Conservation (phyloP, 2,113 vertebrate genomes). For the Ardeotis arabs region DNA sequence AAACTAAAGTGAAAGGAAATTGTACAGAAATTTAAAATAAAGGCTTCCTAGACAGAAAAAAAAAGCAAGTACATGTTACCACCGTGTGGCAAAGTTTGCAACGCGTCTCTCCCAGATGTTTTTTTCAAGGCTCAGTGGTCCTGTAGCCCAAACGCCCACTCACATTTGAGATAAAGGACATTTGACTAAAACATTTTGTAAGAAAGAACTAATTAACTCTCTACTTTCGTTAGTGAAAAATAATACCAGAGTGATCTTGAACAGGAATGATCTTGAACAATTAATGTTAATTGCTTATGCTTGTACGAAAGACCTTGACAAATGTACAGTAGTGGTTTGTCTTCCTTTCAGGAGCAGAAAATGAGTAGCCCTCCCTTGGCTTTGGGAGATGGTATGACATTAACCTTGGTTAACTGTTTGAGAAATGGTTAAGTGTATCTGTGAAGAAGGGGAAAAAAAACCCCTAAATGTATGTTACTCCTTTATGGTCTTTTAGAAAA, state of each 20-base stretch:
- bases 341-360: not conserved
- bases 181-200: not conserved
- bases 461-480: no score
- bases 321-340: not conserved
- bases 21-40: not conserved
- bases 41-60: not conserved
- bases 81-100: rapidly evolving
- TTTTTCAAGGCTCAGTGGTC: not conserved
- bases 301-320: slow-evolving; percentile 22
- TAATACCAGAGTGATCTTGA: not conserved
- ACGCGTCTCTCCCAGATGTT: not conserved
- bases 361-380: not conserved
- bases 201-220: not conserved
- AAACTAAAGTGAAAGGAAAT: not conserved
- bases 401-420: not conserved
- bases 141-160: not conserved
- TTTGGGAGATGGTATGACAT: no score
- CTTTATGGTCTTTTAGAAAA: not conserved
- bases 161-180: not conserved
- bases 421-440: not conserved
- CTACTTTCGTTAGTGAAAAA: slow-evolving; percentile 16
- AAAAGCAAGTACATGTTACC: not conserved
- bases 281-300: slow-evolving; percentile 7
- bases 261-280: not conserved
- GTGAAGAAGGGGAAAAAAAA: not conserved